Evolutionary conservation across 2,888 invertebrate genomes (phyloP).

Genomic region (Brachyptera risi): DNA sequence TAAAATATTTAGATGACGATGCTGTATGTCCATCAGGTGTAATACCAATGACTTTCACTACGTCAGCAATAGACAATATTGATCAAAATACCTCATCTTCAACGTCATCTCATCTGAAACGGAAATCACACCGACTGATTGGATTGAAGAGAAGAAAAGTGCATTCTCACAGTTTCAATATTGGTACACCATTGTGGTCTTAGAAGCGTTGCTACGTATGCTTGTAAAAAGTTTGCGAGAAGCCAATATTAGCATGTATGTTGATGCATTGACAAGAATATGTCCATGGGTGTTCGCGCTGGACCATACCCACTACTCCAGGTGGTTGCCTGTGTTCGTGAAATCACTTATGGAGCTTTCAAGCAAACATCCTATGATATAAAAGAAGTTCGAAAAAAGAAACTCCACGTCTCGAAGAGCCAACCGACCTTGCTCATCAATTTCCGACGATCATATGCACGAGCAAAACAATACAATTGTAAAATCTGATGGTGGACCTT

Average conservation of each 20-base stretch:
- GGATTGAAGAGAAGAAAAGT: too few species aligned
- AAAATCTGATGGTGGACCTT: slow-evolving; percentile 23
- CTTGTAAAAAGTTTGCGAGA: neutral
- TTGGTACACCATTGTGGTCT: slow-evolving; percentile 12
- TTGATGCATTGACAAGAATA: slow-evolving; percentile 13
- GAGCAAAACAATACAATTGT: slow-evolving; percentile 23
- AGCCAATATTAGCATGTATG: slow-evolving; percentile 23
- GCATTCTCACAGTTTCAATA: slow-evolving; percentile 22
- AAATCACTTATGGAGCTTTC: slow-evolving; percentile 23
- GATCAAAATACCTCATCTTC: neutral
- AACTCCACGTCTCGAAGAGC: slow-evolving; percentile 18
- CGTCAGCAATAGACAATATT: neutral
- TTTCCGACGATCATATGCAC: slow-evolving; percentile 20
- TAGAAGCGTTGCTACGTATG: slow-evolving; percentile 5
- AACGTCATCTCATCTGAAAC: too few species aligned
- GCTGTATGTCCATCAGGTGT: neutral
- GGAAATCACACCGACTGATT: too few species aligned
- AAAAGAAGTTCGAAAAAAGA: slow-evolving; percentile 23
- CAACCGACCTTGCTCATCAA: slow-evolving; percentile 19
- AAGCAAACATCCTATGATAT: slow-evolving; percentile 15
- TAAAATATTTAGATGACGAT: neutral
- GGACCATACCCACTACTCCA: slow-evolving; percentile 29
- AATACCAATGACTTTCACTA: neutral
- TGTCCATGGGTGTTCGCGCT: slow-evolving; percentile 28
- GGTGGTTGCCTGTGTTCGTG: slow-evolving; percentile 31